Evolutionary conservation across 2,113 vertebrate genomes (phyloP).

Genomic region (Malurus melanocephalus): DNA sequence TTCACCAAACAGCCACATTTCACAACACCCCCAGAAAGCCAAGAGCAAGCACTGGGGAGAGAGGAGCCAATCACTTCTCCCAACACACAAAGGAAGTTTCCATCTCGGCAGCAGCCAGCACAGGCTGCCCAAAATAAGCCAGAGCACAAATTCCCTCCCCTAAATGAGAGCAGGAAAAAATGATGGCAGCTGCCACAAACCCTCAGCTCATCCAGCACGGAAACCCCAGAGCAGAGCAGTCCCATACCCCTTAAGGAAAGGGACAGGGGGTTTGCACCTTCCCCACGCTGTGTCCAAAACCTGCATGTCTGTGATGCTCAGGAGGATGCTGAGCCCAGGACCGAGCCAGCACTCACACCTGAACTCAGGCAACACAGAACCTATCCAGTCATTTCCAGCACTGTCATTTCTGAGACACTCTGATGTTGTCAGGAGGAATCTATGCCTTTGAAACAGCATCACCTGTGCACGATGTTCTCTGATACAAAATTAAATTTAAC

Average conservation of each 20-base stretch:
- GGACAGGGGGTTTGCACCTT: neutral
- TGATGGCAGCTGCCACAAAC: accelerated
- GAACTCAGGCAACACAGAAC: neutral
- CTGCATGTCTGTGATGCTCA: neutral
- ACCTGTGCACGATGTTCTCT: neutral
- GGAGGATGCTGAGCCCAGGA: neutral
- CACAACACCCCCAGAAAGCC: neutral
- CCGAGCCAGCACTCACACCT: neutral
- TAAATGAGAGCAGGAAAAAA: no score
- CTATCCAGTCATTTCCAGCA: neutral
- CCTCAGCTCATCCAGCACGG: neutral
- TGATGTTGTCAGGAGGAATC: neutral
- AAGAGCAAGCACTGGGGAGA: neutral
- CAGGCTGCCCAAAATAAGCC: neutral
- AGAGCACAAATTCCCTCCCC: neutral
- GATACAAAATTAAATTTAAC: neutral
- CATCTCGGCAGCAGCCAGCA: neutral
- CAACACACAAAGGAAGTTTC: neutral
- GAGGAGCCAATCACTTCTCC: neutral
- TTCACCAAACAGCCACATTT: neutral
- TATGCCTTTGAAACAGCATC: neutral
- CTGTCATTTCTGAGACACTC: neutral
- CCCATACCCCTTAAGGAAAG: neutral
- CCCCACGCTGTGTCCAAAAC: accelerated
- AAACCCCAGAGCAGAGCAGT: neutral